Evolutionary conservation across 1,140 invertebrate species (phyloP).

Genomic region (Homarus americanus): DNA sequence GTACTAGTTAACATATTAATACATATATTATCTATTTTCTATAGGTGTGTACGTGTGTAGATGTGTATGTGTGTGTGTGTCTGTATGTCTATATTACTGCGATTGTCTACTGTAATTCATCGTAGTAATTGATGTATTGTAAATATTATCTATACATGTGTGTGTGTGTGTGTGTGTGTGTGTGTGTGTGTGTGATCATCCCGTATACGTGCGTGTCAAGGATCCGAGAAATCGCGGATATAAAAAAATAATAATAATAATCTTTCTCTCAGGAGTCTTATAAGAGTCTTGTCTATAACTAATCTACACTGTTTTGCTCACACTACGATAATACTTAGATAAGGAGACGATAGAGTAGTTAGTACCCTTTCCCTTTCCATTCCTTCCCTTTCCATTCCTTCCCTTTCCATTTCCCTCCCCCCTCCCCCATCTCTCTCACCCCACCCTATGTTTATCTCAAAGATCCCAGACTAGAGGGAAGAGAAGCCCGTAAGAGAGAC

Average conservation of each 20-base stretch:
- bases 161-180: too few relatives aligned
- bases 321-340: neutral
- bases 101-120: neutral
- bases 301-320: neutral
- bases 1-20: neutral
- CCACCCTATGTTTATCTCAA: too few relatives aligned
- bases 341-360: neutral
- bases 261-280: neutral
- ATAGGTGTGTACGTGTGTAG: neutral
- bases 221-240: neutral
- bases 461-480: too few relatives aligned
- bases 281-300: neutral
- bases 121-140: neutral
- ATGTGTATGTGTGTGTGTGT: too few relatives aligned
- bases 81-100: neutral
- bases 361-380: too few relatives aligned
- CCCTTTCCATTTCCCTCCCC: too few relatives aligned
- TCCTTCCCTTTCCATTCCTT: too few relatives aligned
- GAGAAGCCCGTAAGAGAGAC: too few relatives aligned
- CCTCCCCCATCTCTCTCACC: too few relatives aligned
- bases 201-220: neutral
- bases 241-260: too few relatives aligned
- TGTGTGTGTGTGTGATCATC: neutral
- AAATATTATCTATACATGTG: too few relatives aligned
- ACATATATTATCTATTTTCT: constrained; percentile 1